Percentiles rank a stretch among this genome's conserved stretches.
phyloP scores from a whole-genome alignment of 2,888 invertebrate species.

The Deilephila porcellus region DNA sequence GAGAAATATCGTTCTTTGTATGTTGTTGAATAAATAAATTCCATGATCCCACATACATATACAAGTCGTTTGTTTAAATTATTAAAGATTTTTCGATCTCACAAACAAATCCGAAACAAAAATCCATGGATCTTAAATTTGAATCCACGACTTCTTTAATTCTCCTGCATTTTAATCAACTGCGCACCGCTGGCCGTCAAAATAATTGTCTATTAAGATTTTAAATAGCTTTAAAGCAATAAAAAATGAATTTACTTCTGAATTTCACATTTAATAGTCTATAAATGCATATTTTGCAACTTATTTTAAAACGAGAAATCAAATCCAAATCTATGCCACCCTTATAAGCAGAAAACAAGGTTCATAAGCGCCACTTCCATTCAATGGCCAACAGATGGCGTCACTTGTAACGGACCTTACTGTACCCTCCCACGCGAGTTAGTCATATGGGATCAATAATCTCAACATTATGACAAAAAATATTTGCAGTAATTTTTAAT shows the following conservation, averaged over 20 bases:
- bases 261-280: too few relatives aligned
- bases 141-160: neutral
- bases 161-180: neutral
- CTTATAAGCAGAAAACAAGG: neutral
- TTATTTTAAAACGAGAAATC: neutral
- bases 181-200: too few relatives aligned
- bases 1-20: neutral
- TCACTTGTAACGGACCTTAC: constrained; percentile 1
- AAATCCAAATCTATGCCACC: neutral
- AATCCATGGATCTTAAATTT: neutral
- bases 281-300: too few relatives aligned
- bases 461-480: constrained; percentile 11
- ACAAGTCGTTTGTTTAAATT: neutral
- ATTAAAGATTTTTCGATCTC: neutral
- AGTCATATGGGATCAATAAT: constrained; percentile 21
- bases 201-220: too few relatives aligned
- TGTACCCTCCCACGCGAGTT: constrained; percentile 7
- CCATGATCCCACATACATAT: neutral
- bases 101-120: neutral
- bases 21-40: neutral
- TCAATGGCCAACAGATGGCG: neutral
- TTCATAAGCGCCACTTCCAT: neutral
- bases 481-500: constrained; percentile 2
- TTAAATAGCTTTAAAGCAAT: too few relatives aligned
- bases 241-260: too few relatives aligned